Conservation (phyloP, 1,140 invertebrate genomes). For the Nautilus pompilius region DNA sequence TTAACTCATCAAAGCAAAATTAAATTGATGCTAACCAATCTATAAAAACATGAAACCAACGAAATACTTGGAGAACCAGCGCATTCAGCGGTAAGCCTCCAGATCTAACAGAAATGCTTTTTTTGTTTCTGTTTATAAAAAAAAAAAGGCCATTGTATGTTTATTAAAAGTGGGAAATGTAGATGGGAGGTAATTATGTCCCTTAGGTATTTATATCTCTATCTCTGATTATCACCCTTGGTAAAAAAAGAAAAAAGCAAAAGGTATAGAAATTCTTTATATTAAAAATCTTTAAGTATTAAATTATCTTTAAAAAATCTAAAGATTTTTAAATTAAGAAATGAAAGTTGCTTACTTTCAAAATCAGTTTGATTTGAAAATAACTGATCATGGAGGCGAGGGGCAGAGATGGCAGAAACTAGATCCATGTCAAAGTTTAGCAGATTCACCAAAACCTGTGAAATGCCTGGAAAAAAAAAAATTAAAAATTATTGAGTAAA, state of each 20-base stretch:
- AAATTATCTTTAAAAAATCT: background rate
- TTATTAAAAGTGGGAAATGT: no score
- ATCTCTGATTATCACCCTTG: background rate
- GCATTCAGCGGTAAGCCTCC: no score
- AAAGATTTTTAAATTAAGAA: background rate
- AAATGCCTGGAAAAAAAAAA: slow-evolving; percentile 13
- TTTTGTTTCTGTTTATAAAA: no score
- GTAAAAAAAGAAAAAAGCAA: background rate
- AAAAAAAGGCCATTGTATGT: no score
- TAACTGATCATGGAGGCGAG: slow-evolving; percentile 22
- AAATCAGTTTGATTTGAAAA: slow-evolving; percentile 17
- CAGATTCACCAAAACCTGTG: slow-evolving; percentile 19
- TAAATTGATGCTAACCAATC: no score
- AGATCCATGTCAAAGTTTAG: slow-evolving; percentile 15
- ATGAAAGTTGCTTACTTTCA: slow-evolving; percentile 20
- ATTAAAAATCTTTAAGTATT: background rate
- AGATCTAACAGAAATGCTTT: no score
- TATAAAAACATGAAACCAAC: no score
- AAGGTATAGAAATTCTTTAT: background rate
- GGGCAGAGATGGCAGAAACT: slow-evolving; percentile 10
- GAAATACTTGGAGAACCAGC: no score
- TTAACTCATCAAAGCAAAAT: no score
- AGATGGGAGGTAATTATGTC: no score
- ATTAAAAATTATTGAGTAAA: no score
- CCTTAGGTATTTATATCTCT: background rate